Evolutionary conservation across 2,888 invertebrate species (phyloP), one percentile per base, ranked within the genome.

Genomic region (Syrista parreyssii): DNA sequence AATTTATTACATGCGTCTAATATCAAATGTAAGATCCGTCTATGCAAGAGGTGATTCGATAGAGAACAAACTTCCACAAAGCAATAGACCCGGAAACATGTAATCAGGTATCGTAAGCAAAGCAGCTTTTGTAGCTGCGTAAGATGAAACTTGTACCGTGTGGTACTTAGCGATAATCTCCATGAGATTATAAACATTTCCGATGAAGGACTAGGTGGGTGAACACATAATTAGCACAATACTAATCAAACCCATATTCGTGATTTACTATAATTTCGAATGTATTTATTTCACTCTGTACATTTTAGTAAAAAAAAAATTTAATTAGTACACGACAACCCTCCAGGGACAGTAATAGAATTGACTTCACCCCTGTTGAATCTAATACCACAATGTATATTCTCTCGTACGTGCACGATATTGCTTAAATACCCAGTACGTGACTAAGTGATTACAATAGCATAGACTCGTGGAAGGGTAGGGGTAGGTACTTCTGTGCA

Each of bases 381-480:
- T 81, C 75, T 68, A 33, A 34, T 30, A 30, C n/a, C n/a, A 55
- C 23, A 55, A 55, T 55, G 23, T 55, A 55, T 23, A 55, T 23
- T 33, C 36, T 35, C n/a, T 33, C 77, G 76, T 75, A 77, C 73
- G 76, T 76, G 75, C 79, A 74, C 80, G 81, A 79, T 83, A 80
- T 82, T 79, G 79, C 83, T 83, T 82, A 82, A 82, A 82, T 82
- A 79, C 81, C 40, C 78, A 78, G 76, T 82, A 81, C 79, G 81
- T 82, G 80, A 80, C 79, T 79, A 81, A 82, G 81, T 80, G 80
- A 82, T 81, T 82, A 82, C 81, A 81, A 80, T 80, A 81, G 23
- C 12, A 12, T 32, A 15, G 23, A 32, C 31, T 31, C 71, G 71
- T 32, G 12, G 9, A 12, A 71, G 32, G 9, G 31, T 71, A 12